Base-by-base conservation (phyloP, 2,113 vertebrate genomes). In the Lepus timidus region DNA sequence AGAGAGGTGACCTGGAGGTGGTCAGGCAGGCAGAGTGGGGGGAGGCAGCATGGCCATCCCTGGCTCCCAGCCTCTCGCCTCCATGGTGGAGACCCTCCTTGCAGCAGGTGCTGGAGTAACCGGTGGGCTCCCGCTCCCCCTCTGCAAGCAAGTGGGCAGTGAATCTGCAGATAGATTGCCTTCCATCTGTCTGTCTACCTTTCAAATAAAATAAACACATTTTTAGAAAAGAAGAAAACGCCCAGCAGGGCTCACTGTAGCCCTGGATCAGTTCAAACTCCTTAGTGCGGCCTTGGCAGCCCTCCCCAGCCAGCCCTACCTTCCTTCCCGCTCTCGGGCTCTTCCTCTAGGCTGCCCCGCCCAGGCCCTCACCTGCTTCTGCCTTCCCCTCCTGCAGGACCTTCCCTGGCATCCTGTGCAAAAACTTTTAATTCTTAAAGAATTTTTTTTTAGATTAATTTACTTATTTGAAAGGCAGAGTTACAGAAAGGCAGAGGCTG, bases 341-440 rank as follows among this genome's bases (percentile, higher is more conserved):
- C 78, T 39, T 4, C 36, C 31, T 31, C 1, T 3, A 1, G 3
- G 5, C 51, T 23, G 31, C 55, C 31, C 11, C 27, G 74, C 27
- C 22, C 0, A 25, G 4, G 12, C 0, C 0, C n/a, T 65, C 4
- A 0, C 67, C 62, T 13, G 2, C 39, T 19, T 44, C 65, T 3
- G 71, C 39, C 44, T 25, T 36, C 19, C 23, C 23, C 49, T 31
- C 79, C 1, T 2, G 33, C 22, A 51, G 55, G 17, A 5, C 4
- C 62, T n/a, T 12, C n/a, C 44, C 62, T 23, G 25, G 64, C 2
- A 8, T 7, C 19, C 20, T 19, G 17, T 23, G 14, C 51, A 19
- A 13, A 70, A 55, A 12, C 31, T 36, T 13, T 25, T 17, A 11
- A 33, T 25, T 19, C 6, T 44, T 44, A 44, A 44, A 44, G 44